phyloP scores from a whole-genome alignment of 2,888 invertebrate genomes.

The Ommatoiulus sabulosus region DNA sequence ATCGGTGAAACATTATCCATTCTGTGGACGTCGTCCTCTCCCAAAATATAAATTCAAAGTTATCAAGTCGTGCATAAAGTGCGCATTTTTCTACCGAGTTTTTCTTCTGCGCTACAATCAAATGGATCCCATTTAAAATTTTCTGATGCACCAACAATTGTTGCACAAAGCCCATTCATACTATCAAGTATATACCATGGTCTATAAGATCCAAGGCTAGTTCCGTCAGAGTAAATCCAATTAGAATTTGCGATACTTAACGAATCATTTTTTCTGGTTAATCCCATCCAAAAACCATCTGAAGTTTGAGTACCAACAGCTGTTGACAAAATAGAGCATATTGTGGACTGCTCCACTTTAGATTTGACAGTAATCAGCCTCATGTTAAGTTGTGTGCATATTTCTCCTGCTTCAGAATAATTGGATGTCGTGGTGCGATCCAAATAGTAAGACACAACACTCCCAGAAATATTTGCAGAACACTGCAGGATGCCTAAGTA shows the following conservation, averaged over 20 bases:
- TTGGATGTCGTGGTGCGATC: neutral
- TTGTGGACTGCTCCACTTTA: neutral
- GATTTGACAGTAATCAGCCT: neutral
- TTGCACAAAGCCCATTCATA: neutral
- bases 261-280: neutral
- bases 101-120: neutral
- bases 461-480: neutral
- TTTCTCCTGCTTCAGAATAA: neutral
- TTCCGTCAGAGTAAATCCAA: neutral
- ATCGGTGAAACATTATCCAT: too few relatives aligned
- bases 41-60: neutral
- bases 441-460: neutral
- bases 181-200: neutral
- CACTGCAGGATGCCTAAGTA: neutral
- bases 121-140: slow-evolving; percentile 15
- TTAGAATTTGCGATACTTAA: neutral
- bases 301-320: neutral
- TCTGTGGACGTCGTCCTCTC: too few relatives aligned
- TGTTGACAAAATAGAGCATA: neutral
- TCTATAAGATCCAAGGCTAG: neutral
- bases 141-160: neutral
- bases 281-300: neutral
- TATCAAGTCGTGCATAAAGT: neutral
- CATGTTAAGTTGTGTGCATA: neutral
- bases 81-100: neutral